Evolutionary conservation across 2,797 vertebrate genomes (phyloP), one percentile per base, ranked within the genome.

Genomic region (Synanceia verrucosa): DNA sequence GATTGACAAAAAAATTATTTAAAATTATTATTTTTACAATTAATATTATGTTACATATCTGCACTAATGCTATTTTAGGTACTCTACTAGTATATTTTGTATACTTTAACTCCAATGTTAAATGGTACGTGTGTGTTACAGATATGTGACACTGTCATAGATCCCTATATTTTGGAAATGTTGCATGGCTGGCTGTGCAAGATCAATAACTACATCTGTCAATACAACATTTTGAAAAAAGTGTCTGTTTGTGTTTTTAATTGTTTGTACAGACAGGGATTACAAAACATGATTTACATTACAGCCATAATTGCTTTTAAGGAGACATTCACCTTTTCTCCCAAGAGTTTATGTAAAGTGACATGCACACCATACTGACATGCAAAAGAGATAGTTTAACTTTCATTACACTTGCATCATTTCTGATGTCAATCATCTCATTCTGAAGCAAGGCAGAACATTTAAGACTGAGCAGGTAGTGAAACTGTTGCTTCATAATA

Each of bases 291-390:
- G 61, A 76, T 76, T 29, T 84, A 74, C 69, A 81, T 74, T 69
- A 71, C 62, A 84, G 71, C 74, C 77, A 76, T 34, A 31, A 47
- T 63, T 81, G 58, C 43, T 52, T 73, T 85, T 51, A 34, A 72
- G 52, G 50, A 79, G 61, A 76, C 61, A 63, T 82, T 84, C 48
- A 70, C 19, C 29, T 79, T 57, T 53, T 72, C 52, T 52, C 59
- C 41, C 24, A 34, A 65, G 39, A 59, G 41, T 63, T 73, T 50
- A 39, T 61, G 50, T 73, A 65, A 78, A 81, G 67, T 75, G 52
- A 76, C 90, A 87, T 90, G 88, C 89, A 89, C 59, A 85, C 53
- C 48, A 47, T 59, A 65, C 55, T 1, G 14, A 82, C 89, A 90
- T 92, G 88, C 87, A 91, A 34, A 73, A 72, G 47, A 80, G 55